Percentiles rank a stretch among this genome's conserved stretches.
Conservation (phyloP, 1,140 invertebrate genomes). For the Rhagoletis zephyria region DNA sequence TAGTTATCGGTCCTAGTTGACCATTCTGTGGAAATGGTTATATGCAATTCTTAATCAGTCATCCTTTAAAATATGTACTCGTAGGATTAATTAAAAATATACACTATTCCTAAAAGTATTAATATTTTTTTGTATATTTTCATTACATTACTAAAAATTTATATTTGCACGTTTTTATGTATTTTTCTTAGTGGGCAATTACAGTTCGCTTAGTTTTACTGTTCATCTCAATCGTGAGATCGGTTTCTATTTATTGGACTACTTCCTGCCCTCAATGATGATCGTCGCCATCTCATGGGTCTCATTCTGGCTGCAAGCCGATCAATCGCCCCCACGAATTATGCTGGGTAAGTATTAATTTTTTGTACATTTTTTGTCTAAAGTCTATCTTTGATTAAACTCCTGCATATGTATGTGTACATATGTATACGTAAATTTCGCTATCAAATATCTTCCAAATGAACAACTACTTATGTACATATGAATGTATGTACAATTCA, state of each 20-base stretch:
- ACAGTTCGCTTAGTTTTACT: constrained; percentile 84
- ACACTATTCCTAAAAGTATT: too few relatives aligned
- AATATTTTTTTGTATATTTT: not conserved
- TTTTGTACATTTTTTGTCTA: not conserved
- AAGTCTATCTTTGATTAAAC: too few relatives aligned
- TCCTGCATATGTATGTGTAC: too few relatives aligned
- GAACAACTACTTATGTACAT: too few relatives aligned
- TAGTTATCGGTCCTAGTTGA: too few relatives aligned
- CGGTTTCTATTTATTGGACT: constrained; percentile 91
- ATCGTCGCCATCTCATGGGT: constrained; percentile 92
- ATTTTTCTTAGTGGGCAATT: constrained; percentile 82
- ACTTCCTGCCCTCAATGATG: constrained; percentile 90
- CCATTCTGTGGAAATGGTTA: too few relatives aligned
- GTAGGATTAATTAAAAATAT: too few relatives aligned
- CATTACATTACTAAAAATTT: not conserved
- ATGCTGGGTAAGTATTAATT: constrained; percentile 78
- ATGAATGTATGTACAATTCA: too few relatives aligned
- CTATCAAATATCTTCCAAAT: too few relatives aligned
- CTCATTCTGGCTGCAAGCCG: constrained; percentile 90
- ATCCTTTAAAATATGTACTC: too few relatives aligned
- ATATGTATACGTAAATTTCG: too few relatives aligned
- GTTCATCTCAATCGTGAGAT: constrained; percentile 86
- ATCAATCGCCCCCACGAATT: constrained; percentile 87
- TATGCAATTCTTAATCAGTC: too few relatives aligned
- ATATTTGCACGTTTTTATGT: not conserved